phyloP scores from a whole-genome alignment of 2,888 invertebrate genomes.

The Cosmia pyralina region DNA sequence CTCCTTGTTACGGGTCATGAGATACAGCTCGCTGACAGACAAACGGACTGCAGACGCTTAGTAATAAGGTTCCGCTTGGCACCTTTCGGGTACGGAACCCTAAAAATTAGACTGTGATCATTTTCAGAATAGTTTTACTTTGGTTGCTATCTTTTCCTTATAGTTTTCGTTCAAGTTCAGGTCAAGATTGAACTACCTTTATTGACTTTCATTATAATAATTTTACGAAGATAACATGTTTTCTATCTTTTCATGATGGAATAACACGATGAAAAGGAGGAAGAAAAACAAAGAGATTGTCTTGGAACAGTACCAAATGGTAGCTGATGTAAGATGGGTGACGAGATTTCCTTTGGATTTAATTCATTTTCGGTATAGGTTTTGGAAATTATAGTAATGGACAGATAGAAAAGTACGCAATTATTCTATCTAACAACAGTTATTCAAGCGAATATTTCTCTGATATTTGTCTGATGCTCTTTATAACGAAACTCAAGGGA shows the following conservation, averaged over 20 bases:
- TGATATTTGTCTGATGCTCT: too few species aligned
- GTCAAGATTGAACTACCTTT: slow-evolving; percentile 6
- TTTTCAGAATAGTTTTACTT: not conserved
- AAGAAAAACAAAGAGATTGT: slow-evolving; percentile 49
- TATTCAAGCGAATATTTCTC: not conserved
- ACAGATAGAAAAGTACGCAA: not conserved
- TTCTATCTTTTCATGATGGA: slow-evolving; percentile 23
- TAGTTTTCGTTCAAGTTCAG: not conserved
- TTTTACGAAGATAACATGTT: slow-evolving; percentile 2
- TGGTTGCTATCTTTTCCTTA: not conserved
- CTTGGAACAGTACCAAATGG: slow-evolving; percentile 52
- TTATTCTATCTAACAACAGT: not conserved
- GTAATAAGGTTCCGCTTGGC: too few species aligned
- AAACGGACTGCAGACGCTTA: too few species aligned
- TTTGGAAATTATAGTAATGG: not conserved
- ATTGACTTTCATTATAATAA: not conserved
- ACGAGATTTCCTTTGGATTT: not conserved
- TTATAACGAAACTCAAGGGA: too few species aligned
- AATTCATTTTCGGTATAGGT: slow-evolving; percentile 6
- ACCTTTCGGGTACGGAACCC: too few species aligned
- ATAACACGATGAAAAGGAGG: slow-evolving; percentile 37
- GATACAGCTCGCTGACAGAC: too few species aligned
- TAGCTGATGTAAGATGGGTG: slow-evolving; percentile 17
- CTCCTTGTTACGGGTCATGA: too few species aligned
- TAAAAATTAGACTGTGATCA: too few species aligned